Percentiles rank a stretch among this genome's conserved stretches.
These are phyloP conservation scores for Loris lydekkerianus DNA, from an alignment of 2,797 vertebrate species.

Conservation along the genomic window DNA sequence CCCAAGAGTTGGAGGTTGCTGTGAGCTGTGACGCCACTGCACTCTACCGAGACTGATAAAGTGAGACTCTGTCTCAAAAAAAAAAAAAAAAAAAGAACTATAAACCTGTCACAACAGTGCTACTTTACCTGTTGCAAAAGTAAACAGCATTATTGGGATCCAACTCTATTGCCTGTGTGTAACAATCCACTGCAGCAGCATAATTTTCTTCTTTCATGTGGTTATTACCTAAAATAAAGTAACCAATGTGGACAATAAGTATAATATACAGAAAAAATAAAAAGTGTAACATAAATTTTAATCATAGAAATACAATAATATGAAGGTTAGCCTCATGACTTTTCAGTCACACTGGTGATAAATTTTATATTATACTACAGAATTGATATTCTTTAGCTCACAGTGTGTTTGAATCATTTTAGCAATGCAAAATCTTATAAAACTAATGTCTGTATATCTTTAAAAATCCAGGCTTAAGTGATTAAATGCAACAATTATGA, in stretches of 20 bases:
- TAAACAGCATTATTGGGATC: constrained; percentile 98
- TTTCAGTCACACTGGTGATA: constrained; percentile 32
- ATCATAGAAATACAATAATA: constrained; percentile 10
- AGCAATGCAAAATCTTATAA: neutral
- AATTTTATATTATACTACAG: constrained; percentile 35
- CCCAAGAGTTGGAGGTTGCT: too few relatives aligned
- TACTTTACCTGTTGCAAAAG: constrained; percentile 96
- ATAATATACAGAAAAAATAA: constrained; percentile 39
- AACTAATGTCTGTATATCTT: neutral
- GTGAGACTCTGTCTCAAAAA: too few relatives aligned
- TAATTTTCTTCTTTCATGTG: constrained; percentile 99
- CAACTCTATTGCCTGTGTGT: constrained; percentile 95
- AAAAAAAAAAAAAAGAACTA: too few relatives aligned
- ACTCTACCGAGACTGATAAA: too few relatives aligned
- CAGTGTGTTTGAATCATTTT: neutral
- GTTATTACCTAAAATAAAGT: constrained; percentile 94
- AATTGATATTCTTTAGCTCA: neutral
- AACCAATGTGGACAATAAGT: constrained; percentile 63
- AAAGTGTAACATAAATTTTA: neutral
- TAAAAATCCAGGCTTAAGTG: constrained; percentile 22
- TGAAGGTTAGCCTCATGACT: neutral
- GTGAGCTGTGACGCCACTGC: too few relatives aligned
- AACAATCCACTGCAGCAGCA: constrained; percentile 95
- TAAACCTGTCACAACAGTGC: neutral
- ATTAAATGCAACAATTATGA: constrained; percentile 38